A percentile compares a stretch with the other conserved stretches of the same genome.
These are phyloP conservation scores for Octodonta nipae DNA, from an alignment of 2,888 invertebrate species.

Conservation along the genomic window DNA sequence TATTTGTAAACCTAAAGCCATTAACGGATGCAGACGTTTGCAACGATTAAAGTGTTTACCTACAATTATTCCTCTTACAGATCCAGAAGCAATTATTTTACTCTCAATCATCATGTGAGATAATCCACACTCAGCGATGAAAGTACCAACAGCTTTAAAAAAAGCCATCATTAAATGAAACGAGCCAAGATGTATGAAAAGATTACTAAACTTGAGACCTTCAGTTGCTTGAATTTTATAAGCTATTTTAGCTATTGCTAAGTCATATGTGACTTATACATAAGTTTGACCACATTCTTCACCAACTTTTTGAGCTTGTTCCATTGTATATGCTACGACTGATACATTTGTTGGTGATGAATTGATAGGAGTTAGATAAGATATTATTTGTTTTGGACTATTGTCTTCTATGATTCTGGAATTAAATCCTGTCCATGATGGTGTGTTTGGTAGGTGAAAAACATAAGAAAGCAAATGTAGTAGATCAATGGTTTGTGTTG, in stretches of 20 bases:
- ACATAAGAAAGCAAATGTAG: slow-evolving; percentile 17
- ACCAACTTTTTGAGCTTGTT: slow-evolving; percentile 14
- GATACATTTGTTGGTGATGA: slow-evolving; percentile 20
- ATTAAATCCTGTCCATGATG: slow-evolving; percentile 25
- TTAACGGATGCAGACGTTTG: slow-evolving; percentile 14
- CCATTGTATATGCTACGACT: slow-evolving; percentile 20
- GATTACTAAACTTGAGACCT: slow-evolving; percentile 19
- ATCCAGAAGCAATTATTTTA: slow-evolving; percentile 14
- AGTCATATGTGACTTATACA: slow-evolving; percentile 23
- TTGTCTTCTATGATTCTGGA: slow-evolving; percentile 13
- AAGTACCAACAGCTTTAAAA: slow-evolving; percentile 15
- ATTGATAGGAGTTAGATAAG: slow-evolving; percentile 23
- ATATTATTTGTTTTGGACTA: slow-evolving; percentile 16
- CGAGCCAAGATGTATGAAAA: slow-evolving; percentile 26
- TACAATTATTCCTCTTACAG: slow-evolving; percentile 14
- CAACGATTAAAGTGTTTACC: no score
- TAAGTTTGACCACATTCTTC: slow-evolving; percentile 15
- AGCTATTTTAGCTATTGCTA: slow-evolving; percentile 22
- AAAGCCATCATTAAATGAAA: slow-evolving; percentile 22
- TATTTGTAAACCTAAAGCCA: slow-evolving; percentile 14
- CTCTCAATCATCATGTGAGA: slow-evolving; percentile 8
- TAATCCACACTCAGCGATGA: slow-evolving; percentile 9
- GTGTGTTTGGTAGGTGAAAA: slow-evolving; percentile 17
- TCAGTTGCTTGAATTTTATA: slow-evolving; percentile 20
- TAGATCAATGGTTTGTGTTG: slow-evolving; percentile 9